A percentile compares a stretch with the other conserved stretches of the same genome.
Evolutionary conservation across 2,113 vertebrate species (phyloP).

Genomic region (Paramisgurnus dabryanus): DNA sequence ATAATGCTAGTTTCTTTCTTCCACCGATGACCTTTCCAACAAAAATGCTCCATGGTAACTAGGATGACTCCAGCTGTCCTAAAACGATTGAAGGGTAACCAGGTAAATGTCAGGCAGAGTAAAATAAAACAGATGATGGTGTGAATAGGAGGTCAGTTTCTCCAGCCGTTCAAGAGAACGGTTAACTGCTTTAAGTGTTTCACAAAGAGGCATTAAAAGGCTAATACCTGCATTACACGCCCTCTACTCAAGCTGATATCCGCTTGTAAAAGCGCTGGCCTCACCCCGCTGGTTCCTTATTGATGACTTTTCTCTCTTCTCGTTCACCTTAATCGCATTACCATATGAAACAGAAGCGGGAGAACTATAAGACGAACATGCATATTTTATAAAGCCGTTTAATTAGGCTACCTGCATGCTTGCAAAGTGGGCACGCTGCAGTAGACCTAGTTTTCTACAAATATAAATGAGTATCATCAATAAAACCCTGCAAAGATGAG

Average conservation of each 20-base stretch:
- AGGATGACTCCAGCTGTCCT: not conserved
- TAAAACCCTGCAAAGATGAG: constrained; percentile 42
- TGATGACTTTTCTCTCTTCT: constrained; percentile 31
- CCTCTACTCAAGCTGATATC: constrained; percentile 15
- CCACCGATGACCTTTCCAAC: not conserved
- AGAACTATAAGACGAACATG: constrained; percentile 33
- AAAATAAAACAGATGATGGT: constrained; percentile 13
- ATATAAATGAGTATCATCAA: constrained; percentile 48
- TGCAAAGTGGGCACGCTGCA: constrained; percentile 2
- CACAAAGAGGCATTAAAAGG: constrained; percentile 26
- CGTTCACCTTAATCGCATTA: constrained; percentile 38
- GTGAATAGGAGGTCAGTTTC: constrained; percentile 11
- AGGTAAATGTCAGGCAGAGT: constrained; percentile 22
- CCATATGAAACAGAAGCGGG: constrained; percentile 29
- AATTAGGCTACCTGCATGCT: constrained; percentile 53
- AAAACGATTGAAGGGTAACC: constrained; percentile 10
- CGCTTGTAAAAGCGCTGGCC: constrained; percentile 5
- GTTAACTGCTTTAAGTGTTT: constrained; percentile 27
- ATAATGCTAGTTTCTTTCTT: not conserved
- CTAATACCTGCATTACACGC: constrained; percentile 17
- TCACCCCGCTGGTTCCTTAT: constrained; percentile 10
- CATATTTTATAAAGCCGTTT: constrained; percentile 52
- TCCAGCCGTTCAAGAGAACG: not conserved
- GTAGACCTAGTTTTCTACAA: constrained; percentile 34
- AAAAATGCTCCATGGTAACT: not conserved